Evolutionary conservation across 2,888 invertebrate genomes (phyloP), one percentile per base, ranked within the genome.

Genomic region (Rhimphoctona megacephalus): DNA sequence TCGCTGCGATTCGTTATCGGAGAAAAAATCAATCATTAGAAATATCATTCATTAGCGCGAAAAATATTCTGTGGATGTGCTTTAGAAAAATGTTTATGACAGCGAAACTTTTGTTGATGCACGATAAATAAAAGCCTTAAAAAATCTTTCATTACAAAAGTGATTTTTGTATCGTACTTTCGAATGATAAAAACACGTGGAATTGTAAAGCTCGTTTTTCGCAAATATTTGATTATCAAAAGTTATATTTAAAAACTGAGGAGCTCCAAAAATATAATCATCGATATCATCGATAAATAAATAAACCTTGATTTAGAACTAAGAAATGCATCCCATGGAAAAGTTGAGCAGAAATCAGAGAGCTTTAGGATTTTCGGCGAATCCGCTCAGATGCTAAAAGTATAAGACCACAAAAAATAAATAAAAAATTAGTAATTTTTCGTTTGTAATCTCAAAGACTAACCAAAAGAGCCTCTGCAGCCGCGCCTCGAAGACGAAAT

Each of bases 401-500:
- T 17, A 25, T 25, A 1, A 6, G 25, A 14, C 57, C 25, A 30
- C 14, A 11, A 25, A 78, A 78, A 69, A 69, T 43, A 36, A 54
- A 52, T 14, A 30, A 57, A 52, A 67, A 52, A 54, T 67, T 22
- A 1, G 36, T 54, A 36, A 67, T 69, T 49, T 86, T 66, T 36
- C 22, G 67, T 54, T 80, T 49, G 36, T 8, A 43, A 73, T 79
- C 67, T 61, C 52, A 39, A 64, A 76, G 76, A 66, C 39, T 46
- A 66, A 77, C 82, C 39, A 64, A 81, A 67, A 49, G 67, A 66
- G 67, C 39, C 14, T 46, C 25, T 43, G 57, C 74, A 81, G 69
- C 73, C 74, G 64, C 67, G 76, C 77, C 74, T 86, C 79, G 43
- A 70, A 85, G 78, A 80, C 87, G 83, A 82, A 90, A 89, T 91